These are phyloP conservation scores for Idaea biselata DNA, from an alignment of 2,888 invertebrate species.

Conservation along the genomic window DNA sequence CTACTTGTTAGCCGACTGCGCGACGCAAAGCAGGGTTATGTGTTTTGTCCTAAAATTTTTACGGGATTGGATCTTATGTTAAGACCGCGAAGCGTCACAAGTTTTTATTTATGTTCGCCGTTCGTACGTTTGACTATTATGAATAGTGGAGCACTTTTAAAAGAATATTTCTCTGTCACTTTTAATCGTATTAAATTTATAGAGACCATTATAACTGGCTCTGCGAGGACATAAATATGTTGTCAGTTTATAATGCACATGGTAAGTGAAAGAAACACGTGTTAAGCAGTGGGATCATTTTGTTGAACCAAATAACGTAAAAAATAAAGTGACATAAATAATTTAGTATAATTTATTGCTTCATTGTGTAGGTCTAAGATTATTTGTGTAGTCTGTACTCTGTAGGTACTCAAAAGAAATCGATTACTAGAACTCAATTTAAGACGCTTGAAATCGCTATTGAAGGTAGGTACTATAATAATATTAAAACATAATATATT, in stretches of 20 bases:
- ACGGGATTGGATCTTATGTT: too few species aligned
- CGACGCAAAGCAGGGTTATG: too few species aligned
- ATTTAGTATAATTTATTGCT: conserved; percentile 23
- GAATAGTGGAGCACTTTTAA: conserved; percentile 16
- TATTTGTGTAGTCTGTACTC: not conserved
- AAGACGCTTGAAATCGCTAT: not conserved
- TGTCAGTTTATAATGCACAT: conserved; percentile 63
- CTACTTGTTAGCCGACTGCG: too few species aligned
- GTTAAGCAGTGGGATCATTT: conserved; percentile 47
- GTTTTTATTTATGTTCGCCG: not conserved
- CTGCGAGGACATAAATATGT: conserved; percentile 61
- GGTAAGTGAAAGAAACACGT: conserved; percentile 54
- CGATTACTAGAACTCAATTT: not conserved
- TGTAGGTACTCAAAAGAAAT: not conserved
- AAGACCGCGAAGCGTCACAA: too few species aligned
- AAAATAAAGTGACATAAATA: conserved; percentile 29
- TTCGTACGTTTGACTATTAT: not conserved
- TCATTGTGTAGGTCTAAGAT: not conserved
- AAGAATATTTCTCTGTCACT: conserved; percentile 42
- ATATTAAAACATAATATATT: not conserved
- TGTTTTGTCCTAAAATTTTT: too few species aligned
- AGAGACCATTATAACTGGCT: conserved; percentile 56
- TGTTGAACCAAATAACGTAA: conserved; percentile 38
- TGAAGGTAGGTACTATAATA: not conserved
- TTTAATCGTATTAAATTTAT: conserved; percentile 63